Conservation (phyloP, 1,140 invertebrate species). For the Dinothrombium tinctorium region DNA sequence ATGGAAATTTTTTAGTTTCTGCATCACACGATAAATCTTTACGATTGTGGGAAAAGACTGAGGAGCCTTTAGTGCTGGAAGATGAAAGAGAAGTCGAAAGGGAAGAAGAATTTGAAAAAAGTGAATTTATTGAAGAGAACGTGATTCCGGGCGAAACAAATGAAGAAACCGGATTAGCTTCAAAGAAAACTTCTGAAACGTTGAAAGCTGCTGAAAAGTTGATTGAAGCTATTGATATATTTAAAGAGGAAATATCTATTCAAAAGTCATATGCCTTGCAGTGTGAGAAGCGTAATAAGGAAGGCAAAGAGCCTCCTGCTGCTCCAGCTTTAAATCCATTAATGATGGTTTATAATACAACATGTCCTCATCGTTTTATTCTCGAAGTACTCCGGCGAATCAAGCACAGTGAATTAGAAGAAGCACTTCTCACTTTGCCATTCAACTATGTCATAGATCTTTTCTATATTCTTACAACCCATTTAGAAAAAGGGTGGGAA, state of each 20-base stretch:
- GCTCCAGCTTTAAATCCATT: constrained; percentile 33
- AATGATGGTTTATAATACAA: constrained; percentile 48
- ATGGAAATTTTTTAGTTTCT: constrained; percentile 50
- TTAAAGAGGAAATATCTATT: constrained; percentile 29
- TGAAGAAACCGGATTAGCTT: constrained; percentile 49
- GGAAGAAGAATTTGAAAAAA: constrained; percentile 9
- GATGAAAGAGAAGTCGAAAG: constrained; percentile 53
- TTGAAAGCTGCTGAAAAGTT: constrained; percentile 75
- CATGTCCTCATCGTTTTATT: constrained; percentile 49
- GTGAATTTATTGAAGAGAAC: constrained; percentile 6
- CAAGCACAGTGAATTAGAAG: constrained; percentile 58
- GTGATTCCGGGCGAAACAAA: constrained; percentile 25
- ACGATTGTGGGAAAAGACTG: constrained; percentile 58
- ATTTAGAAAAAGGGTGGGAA: constrained; percentile 39
- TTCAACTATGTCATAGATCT: constrained; percentile 55
- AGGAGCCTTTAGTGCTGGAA: constrained; percentile 68
- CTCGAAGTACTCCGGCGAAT: constrained; percentile 50
- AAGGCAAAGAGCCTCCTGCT: constrained; percentile 12
- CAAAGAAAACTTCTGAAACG: constrained; percentile 67
- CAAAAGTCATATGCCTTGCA: constrained; percentile 16
- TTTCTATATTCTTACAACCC: constrained; percentile 37
- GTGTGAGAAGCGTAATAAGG: constrained; percentile 16
- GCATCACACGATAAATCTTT: constrained; percentile 71
- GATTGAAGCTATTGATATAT: constrained; percentile 59
- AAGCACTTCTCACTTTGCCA: constrained; percentile 58